Evolutionary conservation across 2,113 vertebrate species (phyloP).

Genomic region (Irena cyanogastra): DNA sequence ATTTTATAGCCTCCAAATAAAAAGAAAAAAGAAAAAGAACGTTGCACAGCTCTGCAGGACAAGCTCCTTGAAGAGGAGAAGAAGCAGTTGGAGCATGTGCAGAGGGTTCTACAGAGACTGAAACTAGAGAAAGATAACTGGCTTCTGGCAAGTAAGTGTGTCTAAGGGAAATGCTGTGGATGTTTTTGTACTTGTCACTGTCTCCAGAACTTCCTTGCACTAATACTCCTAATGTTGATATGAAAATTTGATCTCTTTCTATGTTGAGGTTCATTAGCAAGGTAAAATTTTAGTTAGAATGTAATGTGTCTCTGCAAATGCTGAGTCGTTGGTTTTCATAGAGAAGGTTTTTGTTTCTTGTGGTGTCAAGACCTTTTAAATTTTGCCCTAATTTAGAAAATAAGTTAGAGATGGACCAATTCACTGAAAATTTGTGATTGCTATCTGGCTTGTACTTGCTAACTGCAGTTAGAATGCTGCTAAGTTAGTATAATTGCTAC

Average conservation of each 20-base stretch:
- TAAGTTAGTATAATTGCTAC: neutral
- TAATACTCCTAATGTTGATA: neutral
- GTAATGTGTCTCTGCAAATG: neutral
- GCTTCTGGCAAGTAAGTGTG: constrained; percentile 92
- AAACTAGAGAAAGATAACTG: constrained; percentile 99
- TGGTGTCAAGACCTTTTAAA: neutral
- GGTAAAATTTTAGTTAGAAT: neutral
- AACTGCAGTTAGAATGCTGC: neutral
- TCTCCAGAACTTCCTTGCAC: neutral
- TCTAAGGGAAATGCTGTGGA: neutral
- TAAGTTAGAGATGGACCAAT: neutral
- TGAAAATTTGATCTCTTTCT: neutral
- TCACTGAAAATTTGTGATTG: neutral
- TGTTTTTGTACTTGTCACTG: neutral
- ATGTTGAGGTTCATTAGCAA: neutral
- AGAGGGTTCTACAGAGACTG: constrained; percentile 90
- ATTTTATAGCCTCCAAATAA: constrained; percentile 89
- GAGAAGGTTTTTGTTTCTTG: neutral
- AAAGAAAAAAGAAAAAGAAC: constrained; percentile 98
- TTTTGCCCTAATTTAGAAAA: neutral
- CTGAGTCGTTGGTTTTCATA: neutral
- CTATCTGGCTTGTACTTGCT: neutral
- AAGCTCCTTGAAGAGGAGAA: constrained; percentile 97
- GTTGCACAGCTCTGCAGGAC: constrained; percentile 95
- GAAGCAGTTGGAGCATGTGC: constrained; percentile 94